phyloP scores from a whole-genome alignment of 37 sponge, comb jelly and placozoan genomes.

The Axinella damicornis region DNA sequence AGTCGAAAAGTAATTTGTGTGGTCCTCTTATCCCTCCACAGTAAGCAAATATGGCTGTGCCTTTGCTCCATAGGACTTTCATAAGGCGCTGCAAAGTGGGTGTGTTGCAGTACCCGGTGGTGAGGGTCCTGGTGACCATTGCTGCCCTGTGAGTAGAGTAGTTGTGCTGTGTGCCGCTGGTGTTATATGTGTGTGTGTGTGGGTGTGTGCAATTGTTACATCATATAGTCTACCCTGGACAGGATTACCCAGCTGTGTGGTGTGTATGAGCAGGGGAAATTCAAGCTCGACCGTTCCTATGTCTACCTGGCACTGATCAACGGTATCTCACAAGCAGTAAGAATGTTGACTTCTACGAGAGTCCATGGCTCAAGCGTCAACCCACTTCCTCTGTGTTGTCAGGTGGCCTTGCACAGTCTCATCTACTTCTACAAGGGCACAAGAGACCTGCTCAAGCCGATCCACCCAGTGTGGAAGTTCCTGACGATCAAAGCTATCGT shows the following conservation, averaged over 20 bases:
- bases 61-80: conserved; percentile 42
- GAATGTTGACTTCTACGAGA: conserved; percentile 14
- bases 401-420: conserved; percentile 81
- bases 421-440: conserved; percentile 89
- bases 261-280: conserved; percentile 71
- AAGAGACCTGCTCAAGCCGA: conserved; percentile 74
- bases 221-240: background rate
- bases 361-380: background rate
- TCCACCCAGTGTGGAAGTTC: conserved; percentile 90
- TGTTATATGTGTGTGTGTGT: no score
- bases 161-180: background rate
- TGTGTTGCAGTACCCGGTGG: conserved; percentile 78
- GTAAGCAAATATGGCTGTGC: no score
- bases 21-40: conserved; percentile 7
- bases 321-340: conserved; percentile 51
- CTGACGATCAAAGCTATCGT: conserved; percentile 87
- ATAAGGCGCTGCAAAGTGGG: conserved; percentile 79
- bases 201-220: no score
- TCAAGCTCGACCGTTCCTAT: conserved; percentile 40
- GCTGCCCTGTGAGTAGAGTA: conserved; percentile 74
- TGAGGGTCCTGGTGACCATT: conserved; percentile 61
- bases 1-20: background rate
- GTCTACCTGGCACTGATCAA: conserved; percentile 72
- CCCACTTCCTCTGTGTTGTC: background rate
- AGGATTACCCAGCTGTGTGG: conserved; percentile 68